phyloP scores from a whole-genome alignment of 2,797 vertebrate genomes.

The Syngnathus acus region DNA sequence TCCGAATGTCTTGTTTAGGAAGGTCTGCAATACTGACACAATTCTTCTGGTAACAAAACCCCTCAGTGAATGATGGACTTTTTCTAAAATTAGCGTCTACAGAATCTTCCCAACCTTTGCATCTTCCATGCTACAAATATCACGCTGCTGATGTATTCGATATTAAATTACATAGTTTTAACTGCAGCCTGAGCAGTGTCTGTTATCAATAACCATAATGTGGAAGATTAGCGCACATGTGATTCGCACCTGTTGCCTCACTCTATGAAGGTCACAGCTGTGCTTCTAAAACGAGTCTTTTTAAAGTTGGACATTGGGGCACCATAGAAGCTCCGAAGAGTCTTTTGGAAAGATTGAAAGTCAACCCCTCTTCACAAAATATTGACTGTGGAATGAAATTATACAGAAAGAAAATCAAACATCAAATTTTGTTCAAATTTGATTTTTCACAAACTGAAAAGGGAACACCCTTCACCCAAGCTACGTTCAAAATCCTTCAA shows the following conservation, averaged over 20 bases:
- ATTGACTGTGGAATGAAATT: not conserved
- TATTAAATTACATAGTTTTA: conserved; percentile 78
- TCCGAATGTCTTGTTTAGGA: conserved; percentile 66
- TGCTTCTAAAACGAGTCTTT: conserved; percentile 69
- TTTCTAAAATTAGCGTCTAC: conserved; percentile 70
- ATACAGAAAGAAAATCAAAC: too few species aligned
- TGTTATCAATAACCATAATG: conserved; percentile 76
- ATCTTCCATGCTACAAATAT: conserved; percentile 72
- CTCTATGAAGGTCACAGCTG: conserved; percentile 74
- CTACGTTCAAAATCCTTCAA: too few species aligned
- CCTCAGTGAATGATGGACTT: conserved; percentile 60
- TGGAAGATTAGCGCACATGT: conserved; percentile 76
- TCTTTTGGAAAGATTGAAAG: not conserved
- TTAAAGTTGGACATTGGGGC: conserved; percentile 11
- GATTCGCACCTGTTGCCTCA: conserved; percentile 67
- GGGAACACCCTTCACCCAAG: too few species aligned
- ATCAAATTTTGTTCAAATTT: too few species aligned
- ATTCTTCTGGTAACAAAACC: conserved; percentile 77
- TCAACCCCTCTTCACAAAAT: not conserved
- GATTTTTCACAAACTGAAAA: too few species aligned
- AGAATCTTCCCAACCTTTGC: conserved; percentile 73
- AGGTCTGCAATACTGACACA: conserved; percentile 55
- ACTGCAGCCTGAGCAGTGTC: conserved; percentile 59
- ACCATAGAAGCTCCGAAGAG: not conserved
- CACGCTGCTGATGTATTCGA: conserved; percentile 75